Conservation (phyloP, 2,113 vertebrate species). For the Hemiprocne comata region DNA sequence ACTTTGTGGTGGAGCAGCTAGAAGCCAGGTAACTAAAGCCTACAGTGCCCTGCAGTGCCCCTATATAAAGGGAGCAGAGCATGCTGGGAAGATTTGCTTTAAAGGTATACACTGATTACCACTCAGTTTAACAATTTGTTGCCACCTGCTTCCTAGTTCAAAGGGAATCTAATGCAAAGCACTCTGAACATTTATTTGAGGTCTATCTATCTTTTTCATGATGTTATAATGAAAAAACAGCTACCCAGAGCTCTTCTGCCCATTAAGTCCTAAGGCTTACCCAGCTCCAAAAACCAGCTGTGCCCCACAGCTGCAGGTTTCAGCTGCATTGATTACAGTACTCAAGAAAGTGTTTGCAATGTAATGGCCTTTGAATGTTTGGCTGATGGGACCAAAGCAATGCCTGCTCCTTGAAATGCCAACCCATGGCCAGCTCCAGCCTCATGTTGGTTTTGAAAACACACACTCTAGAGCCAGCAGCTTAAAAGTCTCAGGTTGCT, state of each 20-base stretch:
- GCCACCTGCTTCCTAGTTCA: not conserved
- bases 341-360: not conserved
- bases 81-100: not conserved
- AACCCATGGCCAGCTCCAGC: not conserved
- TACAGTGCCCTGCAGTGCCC: not conserved
- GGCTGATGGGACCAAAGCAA: not conserved
- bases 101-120: not conserved
- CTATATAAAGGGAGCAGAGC: not conserved
- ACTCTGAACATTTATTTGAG: not conserved
- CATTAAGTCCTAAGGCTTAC: not conserved
- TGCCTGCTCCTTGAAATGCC: not conserved
- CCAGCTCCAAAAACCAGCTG: not conserved
- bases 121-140: not conserved
- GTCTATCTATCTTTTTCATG: not conserved
- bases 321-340: not conserved
- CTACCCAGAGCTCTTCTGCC: not conserved
- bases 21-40: rapidly evolving
- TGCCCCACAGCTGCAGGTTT: not conserved
- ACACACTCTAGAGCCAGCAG: not conserved
- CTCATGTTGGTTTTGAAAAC: not conserved
- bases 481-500: not conserved
- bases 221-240: not conserved
- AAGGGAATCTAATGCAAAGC: not conserved
- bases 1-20: rapidly evolving
- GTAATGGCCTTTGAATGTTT: rapidly evolving